Percentiles rank a stretch among this genome's conserved stretches.
phyloP scores from a whole-genome alignment of 2,888 invertebrate species.

The Capitulum mitella region DNA sequence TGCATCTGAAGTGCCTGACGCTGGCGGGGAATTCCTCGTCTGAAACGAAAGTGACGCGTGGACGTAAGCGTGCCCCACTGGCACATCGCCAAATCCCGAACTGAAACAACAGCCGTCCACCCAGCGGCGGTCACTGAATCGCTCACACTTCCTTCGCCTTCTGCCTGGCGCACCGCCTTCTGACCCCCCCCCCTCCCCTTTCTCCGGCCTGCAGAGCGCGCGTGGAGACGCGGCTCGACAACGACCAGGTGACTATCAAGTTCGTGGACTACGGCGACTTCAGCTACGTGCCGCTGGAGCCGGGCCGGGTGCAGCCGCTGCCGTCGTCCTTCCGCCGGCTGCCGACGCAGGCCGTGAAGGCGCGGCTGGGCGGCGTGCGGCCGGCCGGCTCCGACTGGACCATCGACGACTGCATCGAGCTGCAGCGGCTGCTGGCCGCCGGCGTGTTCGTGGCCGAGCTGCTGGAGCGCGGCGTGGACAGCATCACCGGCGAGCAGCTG shows the following conservation, averaged over 20 bases:
- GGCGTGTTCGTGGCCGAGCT: slow-evolving; percentile 7
- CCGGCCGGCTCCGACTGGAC: slow-evolving; percentile 3
- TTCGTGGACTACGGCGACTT: slow-evolving; percentile 22
- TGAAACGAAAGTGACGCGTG: too few relatives aligned
- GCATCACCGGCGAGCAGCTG: slow-evolving; percentile 12
- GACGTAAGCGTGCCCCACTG: too few relatives aligned
- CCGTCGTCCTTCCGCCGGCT: not conserved
- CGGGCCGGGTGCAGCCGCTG: slow-evolving; percentile 3
- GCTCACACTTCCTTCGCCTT: too few relatives aligned
- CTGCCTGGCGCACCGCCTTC: too few relatives aligned
- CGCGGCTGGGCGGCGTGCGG: slow-evolving; percentile 13
- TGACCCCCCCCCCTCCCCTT: not conserved
- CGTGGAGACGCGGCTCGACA: not conserved
- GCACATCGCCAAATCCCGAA: too few relatives aligned
- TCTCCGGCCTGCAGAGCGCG: not conserved
- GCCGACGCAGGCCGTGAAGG: slow-evolving; percentile 17
- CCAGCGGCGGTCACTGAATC: too few relatives aligned
- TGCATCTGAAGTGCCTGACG: too few relatives aligned
- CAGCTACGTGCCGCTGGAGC: not conserved
- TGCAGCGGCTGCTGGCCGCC: slow-evolving; percentile 2
- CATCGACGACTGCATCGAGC: not conserved
- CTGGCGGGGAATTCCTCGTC: too few relatives aligned
- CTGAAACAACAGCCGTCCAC: too few relatives aligned
- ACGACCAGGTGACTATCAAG: slow-evolving; percentile 5
- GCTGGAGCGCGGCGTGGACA: not conserved